These are phyloP conservation scores for Cataglyphis cursor DNA, from an alignment of 2,888 invertebrate genomes.

Conservation along the genomic window DNA sequence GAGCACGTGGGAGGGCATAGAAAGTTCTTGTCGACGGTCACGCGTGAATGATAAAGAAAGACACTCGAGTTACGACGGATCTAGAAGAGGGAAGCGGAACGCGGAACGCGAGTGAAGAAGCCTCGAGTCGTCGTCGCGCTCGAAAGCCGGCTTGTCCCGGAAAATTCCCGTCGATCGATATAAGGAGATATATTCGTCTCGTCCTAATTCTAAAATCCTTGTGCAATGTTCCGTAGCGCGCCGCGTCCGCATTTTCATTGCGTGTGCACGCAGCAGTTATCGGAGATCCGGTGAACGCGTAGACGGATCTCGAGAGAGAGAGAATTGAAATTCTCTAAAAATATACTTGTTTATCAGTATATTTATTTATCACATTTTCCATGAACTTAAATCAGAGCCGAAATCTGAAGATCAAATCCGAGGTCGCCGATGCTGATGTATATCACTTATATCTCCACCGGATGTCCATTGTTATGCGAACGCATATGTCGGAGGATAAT, in stretches of 20 bases:
- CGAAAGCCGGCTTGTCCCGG: slow-evolving; percentile 41
- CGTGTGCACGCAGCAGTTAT: neutral
- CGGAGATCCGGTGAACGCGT: slow-evolving; percentile 11
- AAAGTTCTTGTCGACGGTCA: slow-evolving; percentile 64
- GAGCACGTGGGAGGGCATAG: slow-evolving; percentile 51
- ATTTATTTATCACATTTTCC: neutral
- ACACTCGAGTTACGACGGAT: slow-evolving; percentile 69
- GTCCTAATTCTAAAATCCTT: slow-evolving; percentile 48
- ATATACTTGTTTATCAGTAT: neutral
- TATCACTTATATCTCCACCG: neutral
- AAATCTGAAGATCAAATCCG: neutral
- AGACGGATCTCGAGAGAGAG: neutral
- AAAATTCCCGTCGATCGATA: slow-evolving; percentile 59
- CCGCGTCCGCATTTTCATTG: slow-evolving; percentile 19
- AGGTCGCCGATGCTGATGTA: neutral
- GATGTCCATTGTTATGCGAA: neutral
- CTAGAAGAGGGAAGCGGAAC: slow-evolving; percentile 52
- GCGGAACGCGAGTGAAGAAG: slow-evolving; percentile 69
- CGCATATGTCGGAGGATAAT: neutral
- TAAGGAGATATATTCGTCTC: slow-evolving; percentile 50
- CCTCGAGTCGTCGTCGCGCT: slow-evolving; percentile 54
- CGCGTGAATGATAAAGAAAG: slow-evolving; percentile 60
- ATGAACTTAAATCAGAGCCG: neutral
- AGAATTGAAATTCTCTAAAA: neutral
- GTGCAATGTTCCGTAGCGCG: slow-evolving; percentile 33